Evolutionary conservation across 2,797 vertebrate genomes (phyloP).

Genomic region (Chlorospingus semifuscus): DNA sequence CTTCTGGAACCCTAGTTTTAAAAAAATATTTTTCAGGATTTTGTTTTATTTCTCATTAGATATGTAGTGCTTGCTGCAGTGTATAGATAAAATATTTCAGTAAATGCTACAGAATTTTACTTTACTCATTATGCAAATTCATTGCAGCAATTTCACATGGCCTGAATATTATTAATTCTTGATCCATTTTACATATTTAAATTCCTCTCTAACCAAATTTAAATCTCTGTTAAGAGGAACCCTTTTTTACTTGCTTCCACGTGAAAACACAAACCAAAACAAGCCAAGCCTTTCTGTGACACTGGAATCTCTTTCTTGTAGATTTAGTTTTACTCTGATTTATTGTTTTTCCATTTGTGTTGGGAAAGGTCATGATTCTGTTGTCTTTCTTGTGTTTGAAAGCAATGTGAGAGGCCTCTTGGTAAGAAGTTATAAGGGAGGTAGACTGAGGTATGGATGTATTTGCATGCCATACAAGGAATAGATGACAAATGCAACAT

Average conservation of each 20-base stretch:
- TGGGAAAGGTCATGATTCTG: not conserved
- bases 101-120: not conserved
- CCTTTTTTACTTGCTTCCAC: not conserved
- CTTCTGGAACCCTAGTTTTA: not conserved
- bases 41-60: not conserved
- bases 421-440: not conserved
- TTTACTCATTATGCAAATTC: not conserved
- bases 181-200: not conserved
- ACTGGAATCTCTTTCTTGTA: not conserved
- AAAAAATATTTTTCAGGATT: not conserved
- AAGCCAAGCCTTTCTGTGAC: not conserved
- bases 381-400: not conserved
- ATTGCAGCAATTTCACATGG: not conserved
- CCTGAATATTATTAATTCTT: not conserved
- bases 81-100: not conserved
- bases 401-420: not conserved
- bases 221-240: not conserved
- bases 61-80: not conserved
- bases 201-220: not conserved
- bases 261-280: not conserved
- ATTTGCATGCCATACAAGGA: not conserved
- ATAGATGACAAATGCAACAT: not conserved
- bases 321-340: not conserved
- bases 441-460: not conserved
- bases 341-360: not conserved